These are phyloP conservation scores for Thereuonema tuberculata DNA, from an alignment of 1,140 invertebrate species.

Conservation along the genomic window DNA sequence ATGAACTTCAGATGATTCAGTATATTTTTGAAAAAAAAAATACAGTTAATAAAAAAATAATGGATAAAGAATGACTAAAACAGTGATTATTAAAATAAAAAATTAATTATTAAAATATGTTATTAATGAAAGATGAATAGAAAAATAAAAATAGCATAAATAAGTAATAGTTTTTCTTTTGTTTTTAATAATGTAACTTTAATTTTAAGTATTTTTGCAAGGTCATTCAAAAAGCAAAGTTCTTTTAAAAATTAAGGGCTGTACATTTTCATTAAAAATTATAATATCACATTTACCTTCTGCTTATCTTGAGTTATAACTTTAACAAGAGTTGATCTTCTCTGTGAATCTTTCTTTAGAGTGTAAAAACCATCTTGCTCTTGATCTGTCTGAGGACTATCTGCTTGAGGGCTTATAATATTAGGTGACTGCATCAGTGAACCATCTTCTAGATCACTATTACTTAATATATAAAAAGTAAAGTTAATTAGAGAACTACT, in stretches of 20 bases:
- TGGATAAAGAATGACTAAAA: too few species aligned
- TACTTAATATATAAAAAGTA: neutral
- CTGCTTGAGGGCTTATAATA: slow-evolving; percentile 21
- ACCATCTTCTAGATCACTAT: neutral
- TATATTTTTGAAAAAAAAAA: too few species aligned
- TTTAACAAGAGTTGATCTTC: slow-evolving; percentile 74
- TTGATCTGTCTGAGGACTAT: slow-evolving; percentile 20
- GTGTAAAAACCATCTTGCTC: slow-evolving; percentile 88
- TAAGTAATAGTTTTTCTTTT: too few species aligned
- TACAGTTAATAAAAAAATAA: too few species aligned
- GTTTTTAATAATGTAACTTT: too few species aligned
- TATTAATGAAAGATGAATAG: neutral
- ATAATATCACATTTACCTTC: slow-evolving; percentile 47
- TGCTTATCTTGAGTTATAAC: slow-evolving; percentile 76
- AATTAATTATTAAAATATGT: neutral
- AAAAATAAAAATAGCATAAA: slow-evolving; percentile 6
- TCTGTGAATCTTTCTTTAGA: slow-evolving; percentile 91
- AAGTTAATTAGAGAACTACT: neutral
- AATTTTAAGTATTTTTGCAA: too few species aligned
- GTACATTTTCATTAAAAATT: neutral
- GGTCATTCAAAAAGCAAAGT: too few species aligned
- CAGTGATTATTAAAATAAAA: too few species aligned
- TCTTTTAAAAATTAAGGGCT: too few species aligned
- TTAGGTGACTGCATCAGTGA: neutral
- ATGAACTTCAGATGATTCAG: too few species aligned